phyloP scores from a whole-genome alignment of 2,113 vertebrate genomes.

The Narcine bancroftii region DNA sequence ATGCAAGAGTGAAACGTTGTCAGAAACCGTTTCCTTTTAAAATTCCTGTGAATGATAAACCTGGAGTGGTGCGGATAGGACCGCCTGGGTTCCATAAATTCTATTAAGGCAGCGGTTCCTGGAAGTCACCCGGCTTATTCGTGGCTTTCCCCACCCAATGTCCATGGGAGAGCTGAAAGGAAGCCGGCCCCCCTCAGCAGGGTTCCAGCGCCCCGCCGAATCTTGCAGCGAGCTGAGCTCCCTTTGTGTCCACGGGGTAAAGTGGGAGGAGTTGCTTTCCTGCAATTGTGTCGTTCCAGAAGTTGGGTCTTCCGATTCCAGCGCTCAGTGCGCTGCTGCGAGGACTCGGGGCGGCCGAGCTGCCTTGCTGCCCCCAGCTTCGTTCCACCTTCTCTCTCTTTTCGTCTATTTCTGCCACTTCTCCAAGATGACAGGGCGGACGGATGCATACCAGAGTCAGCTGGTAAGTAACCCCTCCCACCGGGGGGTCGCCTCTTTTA shows the following conservation, averaged over 20 bases:
- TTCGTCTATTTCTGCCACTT: not conserved
- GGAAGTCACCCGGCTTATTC: not conserved
- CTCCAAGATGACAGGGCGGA: slow-evolving; percentile 44
- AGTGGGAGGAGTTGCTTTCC: slow-evolving; percentile 31
- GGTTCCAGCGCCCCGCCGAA: not conserved
- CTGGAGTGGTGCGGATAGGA: not conserved
- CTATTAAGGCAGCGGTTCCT: not conserved
- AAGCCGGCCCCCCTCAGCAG: not conserved
- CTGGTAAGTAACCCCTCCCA: slow-evolving; percentile 39
- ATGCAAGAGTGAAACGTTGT: not conserved
- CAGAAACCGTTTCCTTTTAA: not conserved
- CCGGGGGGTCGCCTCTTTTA: not conserved
- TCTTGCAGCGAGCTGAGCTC: slow-evolving; percentile 3
- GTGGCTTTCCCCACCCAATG: not conserved
- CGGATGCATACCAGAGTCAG: slow-evolving; percentile 41
- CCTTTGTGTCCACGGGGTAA: slow-evolving; percentile 21
- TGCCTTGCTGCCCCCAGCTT: not conserved
- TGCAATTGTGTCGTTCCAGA: slow-evolving; percentile 20
- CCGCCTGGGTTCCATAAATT: not conserved
- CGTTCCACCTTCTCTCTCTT: not conserved
- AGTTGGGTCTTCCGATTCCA: not conserved
- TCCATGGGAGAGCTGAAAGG: not conserved
- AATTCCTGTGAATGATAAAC: not conserved
- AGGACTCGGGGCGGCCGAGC: not conserved
- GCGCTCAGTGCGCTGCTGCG: slow-evolving; percentile 10